Evolutionary conservation across 2,797 vertebrate species (phyloP).

Genomic region (Artibeus jamaicensis): DNA sequence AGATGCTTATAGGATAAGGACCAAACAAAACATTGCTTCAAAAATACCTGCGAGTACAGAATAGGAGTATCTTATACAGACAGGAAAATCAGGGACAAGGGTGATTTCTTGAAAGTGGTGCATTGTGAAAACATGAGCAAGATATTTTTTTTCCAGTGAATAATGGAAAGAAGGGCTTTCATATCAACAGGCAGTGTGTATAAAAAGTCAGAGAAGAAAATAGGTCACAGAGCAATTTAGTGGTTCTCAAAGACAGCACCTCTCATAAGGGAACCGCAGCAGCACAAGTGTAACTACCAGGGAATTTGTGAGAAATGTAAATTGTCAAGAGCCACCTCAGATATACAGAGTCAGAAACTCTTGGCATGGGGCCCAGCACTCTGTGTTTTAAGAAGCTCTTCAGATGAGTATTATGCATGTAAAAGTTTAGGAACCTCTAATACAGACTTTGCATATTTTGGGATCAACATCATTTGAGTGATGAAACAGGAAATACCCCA

Average conservation of each 20-base stretch:
- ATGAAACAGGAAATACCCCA: neutral
- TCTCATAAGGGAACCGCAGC: neutral
- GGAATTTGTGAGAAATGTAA: neutral
- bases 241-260: neutral
- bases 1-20: neutral
- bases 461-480: neutral
- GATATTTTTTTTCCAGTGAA: neutral
- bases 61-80: neutral
- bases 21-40: neutral
- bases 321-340: neutral
- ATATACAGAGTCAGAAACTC: neutral
- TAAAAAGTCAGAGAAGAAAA: neutral
- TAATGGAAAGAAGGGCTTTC: neutral
- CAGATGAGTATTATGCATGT: neutral
- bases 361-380: accelerated
- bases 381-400: neutral
- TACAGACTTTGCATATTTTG: neutral
- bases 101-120: neutral
- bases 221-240: neutral
- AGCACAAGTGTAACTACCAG: too few relatives aligned
- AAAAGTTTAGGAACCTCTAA: neutral
- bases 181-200: too few relatives aligned
- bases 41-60: neutral
- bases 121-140: neutral
- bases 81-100: neutral